These are phyloP conservation scores for Epinephelus malabaricus DNA, from an alignment of 2,797 vertebrate genomes.

Conservation along the genomic window DNA sequence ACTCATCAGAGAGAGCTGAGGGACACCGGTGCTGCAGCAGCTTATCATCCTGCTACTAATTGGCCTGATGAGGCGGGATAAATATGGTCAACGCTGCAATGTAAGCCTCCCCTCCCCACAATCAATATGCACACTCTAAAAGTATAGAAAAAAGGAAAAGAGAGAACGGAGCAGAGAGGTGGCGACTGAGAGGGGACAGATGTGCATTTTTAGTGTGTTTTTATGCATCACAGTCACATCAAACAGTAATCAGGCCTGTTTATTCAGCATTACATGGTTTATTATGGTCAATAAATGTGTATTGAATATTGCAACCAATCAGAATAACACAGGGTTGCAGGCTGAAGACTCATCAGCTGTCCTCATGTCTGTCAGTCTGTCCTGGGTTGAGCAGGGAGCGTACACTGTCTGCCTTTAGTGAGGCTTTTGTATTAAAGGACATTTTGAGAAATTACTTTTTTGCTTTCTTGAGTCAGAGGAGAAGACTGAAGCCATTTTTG, in stretches of 20 bases:
- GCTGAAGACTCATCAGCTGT: not conserved
- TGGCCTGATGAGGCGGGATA: conserved; percentile 80
- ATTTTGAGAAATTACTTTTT: not conserved
- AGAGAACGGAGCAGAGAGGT: not conserved
- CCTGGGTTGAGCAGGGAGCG: not conserved
- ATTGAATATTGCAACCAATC: not conserved
- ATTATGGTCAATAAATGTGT: not conserved
- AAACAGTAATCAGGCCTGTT: conserved; percentile 1
- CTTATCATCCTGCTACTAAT: conserved; percentile 82
- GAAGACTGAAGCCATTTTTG: not conserved
- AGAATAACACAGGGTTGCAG: not conserved
- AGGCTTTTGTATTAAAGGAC: not conserved
- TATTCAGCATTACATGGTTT: not conserved
- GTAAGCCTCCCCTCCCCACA: conserved; percentile 21
- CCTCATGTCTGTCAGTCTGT: not conserved
- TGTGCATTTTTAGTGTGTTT: not conserved
- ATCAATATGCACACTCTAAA: conserved; percentile 48
- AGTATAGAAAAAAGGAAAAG: not conserved
- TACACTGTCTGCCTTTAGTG: not conserved
- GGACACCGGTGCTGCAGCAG: conserved; percentile 64
- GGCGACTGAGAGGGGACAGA: not conserved
- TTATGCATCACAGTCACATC: not conserved
- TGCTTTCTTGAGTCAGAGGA: not conserved
- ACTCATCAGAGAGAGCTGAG: conserved; percentile 78
- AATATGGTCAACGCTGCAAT: conserved; percentile 72